phyloP scores from a whole-genome alignment of 2,888 invertebrate species.

The Napeogenes sylphis region DNA sequence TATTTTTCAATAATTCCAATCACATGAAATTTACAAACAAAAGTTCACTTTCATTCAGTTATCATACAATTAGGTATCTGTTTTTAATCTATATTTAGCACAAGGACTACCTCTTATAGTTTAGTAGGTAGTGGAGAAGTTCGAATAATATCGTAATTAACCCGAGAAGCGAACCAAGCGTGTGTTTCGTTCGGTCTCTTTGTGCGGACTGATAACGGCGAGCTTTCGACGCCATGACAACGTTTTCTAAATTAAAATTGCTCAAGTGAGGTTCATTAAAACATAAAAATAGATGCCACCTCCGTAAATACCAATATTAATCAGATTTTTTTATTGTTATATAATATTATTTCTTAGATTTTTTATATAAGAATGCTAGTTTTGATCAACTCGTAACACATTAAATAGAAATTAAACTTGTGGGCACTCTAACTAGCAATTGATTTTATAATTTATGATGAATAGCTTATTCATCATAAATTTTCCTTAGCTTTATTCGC shows the following conservation, averaged over 20 bases:
- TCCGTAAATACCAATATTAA: background rate
- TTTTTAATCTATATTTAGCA: conserved; percentile 5
- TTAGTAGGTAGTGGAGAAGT: conserved; percentile 3
- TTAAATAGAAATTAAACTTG: too few species aligned
- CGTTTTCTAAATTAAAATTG: conserved; percentile 9
- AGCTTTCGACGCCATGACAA: conserved; percentile 19
- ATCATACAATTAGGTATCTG: background rate
- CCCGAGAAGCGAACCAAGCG: conserved; percentile 14
- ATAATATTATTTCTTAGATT: background rate
- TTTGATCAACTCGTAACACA: too few species aligned
- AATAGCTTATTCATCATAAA: too few species aligned
- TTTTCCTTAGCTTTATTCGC: too few species aligned
- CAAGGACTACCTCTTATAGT: background rate
- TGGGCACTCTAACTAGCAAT: too few species aligned
- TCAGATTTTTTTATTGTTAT: background rate
- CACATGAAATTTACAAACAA: too few species aligned
- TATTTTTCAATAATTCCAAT: too few species aligned
- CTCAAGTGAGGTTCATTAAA: conserved; percentile 7
- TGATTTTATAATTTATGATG: too few species aligned
- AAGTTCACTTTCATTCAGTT: too few species aligned
- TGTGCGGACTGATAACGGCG: conserved; percentile 22
- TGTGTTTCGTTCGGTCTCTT: conserved; percentile 23
- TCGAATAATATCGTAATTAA: conserved; percentile 13
- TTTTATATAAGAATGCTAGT: too few species aligned
- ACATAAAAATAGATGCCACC: background rate